Conservation (phyloP, 30 jellyfish, hydroid and myxozoan genomes). For the Turritopsis rubra region DNA sequence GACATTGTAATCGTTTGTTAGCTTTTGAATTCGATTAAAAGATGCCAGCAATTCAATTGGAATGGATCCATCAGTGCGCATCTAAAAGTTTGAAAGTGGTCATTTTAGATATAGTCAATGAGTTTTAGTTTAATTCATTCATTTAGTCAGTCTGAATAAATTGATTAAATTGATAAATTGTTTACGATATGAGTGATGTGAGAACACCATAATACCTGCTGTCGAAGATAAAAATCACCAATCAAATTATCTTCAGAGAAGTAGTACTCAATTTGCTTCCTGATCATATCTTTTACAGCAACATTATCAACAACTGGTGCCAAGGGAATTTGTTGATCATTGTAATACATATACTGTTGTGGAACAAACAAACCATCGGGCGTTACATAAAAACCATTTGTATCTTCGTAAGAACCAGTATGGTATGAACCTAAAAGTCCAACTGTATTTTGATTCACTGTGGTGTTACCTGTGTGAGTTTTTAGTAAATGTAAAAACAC, state of each 20-base stretch:
- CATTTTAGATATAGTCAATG: no score
- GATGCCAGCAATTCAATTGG: slow-evolving; percentile 83
- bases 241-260: slow-evolving; percentile 87
- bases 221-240: slow-evolving; percentile 90
- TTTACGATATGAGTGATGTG: no score
- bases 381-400: slow-evolving; percentile 36
- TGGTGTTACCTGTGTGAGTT: no score
- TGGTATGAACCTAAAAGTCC: not conserved
- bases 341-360: slow-evolving; percentile 54
- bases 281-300: slow-evolving; percentile 55
- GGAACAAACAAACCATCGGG: slow-evolving; percentile 92
- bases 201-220: slow-evolving; percentile 81
- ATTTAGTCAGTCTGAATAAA: no score
- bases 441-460: not conserved
- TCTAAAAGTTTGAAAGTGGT: slow-evolving; percentile 51
- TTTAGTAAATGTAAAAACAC: no score
- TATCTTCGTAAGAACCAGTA: slow-evolving; percentile 20
- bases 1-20: slow-evolving; percentile 53
- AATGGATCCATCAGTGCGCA: slow-evolving; percentile 86
- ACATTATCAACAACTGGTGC: slow-evolving; percentile 48
- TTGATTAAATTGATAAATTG: no score
- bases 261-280: slow-evolving; percentile 83
- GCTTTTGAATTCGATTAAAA: slow-evolving; percentile 61
- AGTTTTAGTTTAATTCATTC: no score
- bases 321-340: slow-evolving; percentile 31